phyloP scores from a whole-genome alignment of 1,140 invertebrate genomes.

The Muscidifurax raptorellus region DNA sequence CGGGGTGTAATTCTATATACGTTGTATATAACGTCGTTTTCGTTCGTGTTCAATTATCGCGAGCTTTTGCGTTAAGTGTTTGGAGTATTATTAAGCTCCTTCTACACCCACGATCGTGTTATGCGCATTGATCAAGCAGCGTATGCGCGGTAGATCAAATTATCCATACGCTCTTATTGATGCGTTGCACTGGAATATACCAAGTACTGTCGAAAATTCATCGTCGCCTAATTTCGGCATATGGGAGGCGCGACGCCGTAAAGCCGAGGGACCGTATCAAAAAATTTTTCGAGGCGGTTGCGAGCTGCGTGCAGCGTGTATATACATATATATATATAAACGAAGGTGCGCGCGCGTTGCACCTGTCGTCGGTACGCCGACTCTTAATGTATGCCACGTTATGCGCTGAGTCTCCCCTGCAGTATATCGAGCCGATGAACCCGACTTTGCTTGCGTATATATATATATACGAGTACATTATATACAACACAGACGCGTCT shows the following conservation, averaged over 20 bases:
- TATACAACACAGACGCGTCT: neutral
- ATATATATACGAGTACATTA: neutral
- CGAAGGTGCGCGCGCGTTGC: neutral
- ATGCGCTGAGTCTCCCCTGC: neutral
- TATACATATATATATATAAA: neutral
- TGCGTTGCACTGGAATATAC: no score
- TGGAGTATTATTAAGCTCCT: no score
- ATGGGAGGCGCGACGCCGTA: slow-evolving; percentile 16
- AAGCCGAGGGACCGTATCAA: neutral
- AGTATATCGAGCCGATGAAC: neutral
- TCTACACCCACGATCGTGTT: no score
- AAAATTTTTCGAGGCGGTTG: neutral
- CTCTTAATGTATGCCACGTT: slow-evolving; percentile 6
- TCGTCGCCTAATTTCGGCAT: slow-evolving; percentile 18
- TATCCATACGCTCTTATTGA: neutral
- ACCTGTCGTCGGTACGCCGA: slow-evolving; percentile 25
- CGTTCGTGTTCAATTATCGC: no score
- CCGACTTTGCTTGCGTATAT: neutral
- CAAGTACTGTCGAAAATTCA: neutral
- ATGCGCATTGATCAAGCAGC: no score
- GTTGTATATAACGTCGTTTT: no score
- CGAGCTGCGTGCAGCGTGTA: neutral
- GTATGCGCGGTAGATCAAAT: slow-evolving; percentile 12
- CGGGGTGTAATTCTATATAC: no score
- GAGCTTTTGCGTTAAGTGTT: no score